Evolutionary conservation across 2,113 vertebrate species (phyloP).

Genomic region (Psettodes erumei): DNA sequence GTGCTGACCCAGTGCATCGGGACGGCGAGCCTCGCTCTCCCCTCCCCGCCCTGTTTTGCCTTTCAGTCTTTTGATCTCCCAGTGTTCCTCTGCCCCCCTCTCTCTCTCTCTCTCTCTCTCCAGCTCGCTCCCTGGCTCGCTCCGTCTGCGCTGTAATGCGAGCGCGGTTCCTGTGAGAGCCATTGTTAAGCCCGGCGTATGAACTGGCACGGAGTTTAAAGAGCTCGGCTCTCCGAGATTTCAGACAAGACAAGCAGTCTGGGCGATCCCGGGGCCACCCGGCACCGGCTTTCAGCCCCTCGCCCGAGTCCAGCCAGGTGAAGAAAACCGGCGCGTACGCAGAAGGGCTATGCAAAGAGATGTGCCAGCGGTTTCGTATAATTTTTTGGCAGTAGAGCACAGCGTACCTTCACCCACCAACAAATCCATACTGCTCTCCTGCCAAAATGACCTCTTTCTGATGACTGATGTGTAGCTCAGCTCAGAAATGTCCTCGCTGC

Average conservation of each 20-base stretch:
- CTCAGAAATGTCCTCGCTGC: constrained; percentile 50
- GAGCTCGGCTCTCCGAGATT: constrained; percentile 54
- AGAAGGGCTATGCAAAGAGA: constrained; percentile 30
- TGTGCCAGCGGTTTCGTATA: constrained; percentile 50
- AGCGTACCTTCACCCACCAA: constrained; percentile 52
- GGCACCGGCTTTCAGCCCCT: constrained; percentile 55
- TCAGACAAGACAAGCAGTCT: constrained; percentile 52
- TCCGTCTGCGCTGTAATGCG: constrained; percentile 54
- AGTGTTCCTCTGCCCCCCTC: constrained; percentile 27
- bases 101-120: neutral
- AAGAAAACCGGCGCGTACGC: constrained; percentile 23
- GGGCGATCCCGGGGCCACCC: constrained; percentile 74
- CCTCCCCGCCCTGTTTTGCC: constrained; percentile 36
- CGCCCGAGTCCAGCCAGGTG: constrained; percentile 62
- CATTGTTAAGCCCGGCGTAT: constrained; percentile 64
- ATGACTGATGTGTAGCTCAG: constrained; percentile 73
- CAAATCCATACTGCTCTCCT: constrained; percentile 67
- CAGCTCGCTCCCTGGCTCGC: constrained; percentile 39
- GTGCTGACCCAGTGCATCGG: constrained; percentile 13
- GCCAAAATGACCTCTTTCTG: constrained; percentile 66
- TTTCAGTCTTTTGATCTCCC: constrained; percentile 47
- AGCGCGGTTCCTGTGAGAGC: constrained; percentile 64
- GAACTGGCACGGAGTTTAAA: constrained; percentile 70
- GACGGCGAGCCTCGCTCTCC: constrained; percentile 13
- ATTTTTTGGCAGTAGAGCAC: constrained; percentile 48